Base-by-base conservation (phyloP, 2,888 invertebrate genomes). In the Azorinus chamasolen region DNA sequence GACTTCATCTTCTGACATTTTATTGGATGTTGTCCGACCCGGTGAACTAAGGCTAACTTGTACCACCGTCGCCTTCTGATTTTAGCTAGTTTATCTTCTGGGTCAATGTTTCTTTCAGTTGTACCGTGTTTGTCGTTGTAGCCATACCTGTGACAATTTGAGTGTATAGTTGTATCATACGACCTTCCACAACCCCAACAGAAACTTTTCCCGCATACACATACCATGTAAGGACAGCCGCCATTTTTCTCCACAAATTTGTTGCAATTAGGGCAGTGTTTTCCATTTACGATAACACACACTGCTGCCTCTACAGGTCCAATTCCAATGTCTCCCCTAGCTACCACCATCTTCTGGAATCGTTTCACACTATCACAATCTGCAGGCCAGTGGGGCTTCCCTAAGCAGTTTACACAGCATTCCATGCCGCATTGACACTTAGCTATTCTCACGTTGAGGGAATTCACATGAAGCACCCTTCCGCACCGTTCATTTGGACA, bases 311-410 rank as follows among this genome's bases (percentile, higher is more conserved):
- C 71, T 20, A 55, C 41, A 0, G 75, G 69, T 37, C 59, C 25
- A 24, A 76, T 27, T 20, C 50, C 53, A 0, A 76, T 74, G 32
- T 84, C 75, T 10, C 84, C 84, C 25, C 51, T 66, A 1, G 57
- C 46, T 24, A 69, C 48, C n/a, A 88, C 24, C 53, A 68, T 73
- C 22, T 76, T 57, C 22, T 66, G 58, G 53, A 86, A 88, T 0
- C 37, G 41, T 2, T 24, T 48, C 1, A 74, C 75, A 14, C 59
- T 53, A 12, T 83, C 76, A 61, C 88, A 88, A 2, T 83, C 55
- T 2, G 83, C 86, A 1, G 88, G 88, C 86, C 86, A 88, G 46
- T 88, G 88, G 16, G 80, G 68, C n/a, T 64, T 61, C 22, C 81
- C 62, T 1, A 83, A 65, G 65, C 88, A 88, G 18, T 81, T 69